Base-by-base conservation (phyloP, 2,888 invertebrate species). In the Diabrotica balteata region DNA sequence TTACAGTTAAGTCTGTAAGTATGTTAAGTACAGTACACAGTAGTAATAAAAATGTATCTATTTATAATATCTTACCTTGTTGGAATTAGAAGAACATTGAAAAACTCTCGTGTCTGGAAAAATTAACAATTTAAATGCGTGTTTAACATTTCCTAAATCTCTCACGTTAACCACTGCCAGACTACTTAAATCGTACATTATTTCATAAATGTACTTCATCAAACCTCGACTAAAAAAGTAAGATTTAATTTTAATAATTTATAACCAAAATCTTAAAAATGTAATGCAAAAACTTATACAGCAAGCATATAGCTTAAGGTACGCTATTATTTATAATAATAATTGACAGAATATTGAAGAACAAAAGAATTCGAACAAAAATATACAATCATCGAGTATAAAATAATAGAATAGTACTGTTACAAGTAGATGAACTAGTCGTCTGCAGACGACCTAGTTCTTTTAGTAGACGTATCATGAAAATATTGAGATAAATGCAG, bases 81-180 rank as follows among this genome's bases (percentile, higher is more conserved):
- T 80, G 75, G 91, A 86, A 80, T 91, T 88, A 75, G 93, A 93
- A 71, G 94, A 91, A 78, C 96, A 95, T 80, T 96, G 95, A 83
- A 96, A 96, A 58, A 96, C 92, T 80, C 95, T 90, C 0, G 96
- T 93, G 75, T 96, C 96, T 32, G 97, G 97, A 80, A 97, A 97
- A 62, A 95, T 96, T 73, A 98, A 86, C 8, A 98, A 90, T 84
- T 98, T 98, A 79, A 98, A 96, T 6, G 96, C 95, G 84, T 96
- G 91, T 82, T 95, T 96, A 0, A 96, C 91, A 71, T 91, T 93
- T 59, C 94, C 95, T 70, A 94, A 87, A 85, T 97, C 95, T 77
- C 94, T 87, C 60, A 97, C 95, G 84, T 98, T 98, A 0, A 98
- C 96, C 43, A 97, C 93, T 32, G 97, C 97, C 76, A 97, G 86